These are phyloP conservation scores for Lordiphosa mommai DNA, from an alignment of 1,140 invertebrate species.

Conservation along the genomic window DNA sequence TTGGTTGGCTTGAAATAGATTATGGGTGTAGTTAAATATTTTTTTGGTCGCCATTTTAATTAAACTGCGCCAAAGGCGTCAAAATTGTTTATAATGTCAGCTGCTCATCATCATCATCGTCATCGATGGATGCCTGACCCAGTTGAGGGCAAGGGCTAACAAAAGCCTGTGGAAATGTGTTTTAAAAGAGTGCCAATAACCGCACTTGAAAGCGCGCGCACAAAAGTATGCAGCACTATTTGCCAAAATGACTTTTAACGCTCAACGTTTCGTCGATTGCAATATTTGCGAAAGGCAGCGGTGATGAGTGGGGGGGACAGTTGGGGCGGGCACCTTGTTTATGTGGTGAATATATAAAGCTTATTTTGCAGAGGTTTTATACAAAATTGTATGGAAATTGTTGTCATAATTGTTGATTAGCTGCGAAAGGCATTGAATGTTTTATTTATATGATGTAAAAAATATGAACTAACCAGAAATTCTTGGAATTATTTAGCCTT, in stretches of 20 bases:
- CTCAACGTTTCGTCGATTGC: slow-evolving; percentile 41
- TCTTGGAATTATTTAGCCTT: no score
- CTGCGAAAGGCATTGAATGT: no score
- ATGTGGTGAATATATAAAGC: neutral
- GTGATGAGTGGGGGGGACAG: neutral
- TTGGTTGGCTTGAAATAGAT: slow-evolving; percentile 36
- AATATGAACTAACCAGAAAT: neutral
- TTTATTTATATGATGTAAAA: neutral
- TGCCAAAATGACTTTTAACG: slow-evolving; percentile 64
- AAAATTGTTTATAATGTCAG: slow-evolving; percentile 60
- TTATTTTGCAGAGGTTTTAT: no score
- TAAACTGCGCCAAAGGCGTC: slow-evolving; percentile 50
- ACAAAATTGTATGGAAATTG: slow-evolving; percentile 16
- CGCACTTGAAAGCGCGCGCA: slow-evolving; percentile 54
- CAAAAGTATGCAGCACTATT: slow-evolving; percentile 69
- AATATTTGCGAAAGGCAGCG: slow-evolving; percentile 52
- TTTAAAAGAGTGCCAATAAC: slow-evolving; percentile 59
- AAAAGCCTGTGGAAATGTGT: slow-evolving; percentile 12
- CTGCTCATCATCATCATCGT: slow-evolving; percentile 17
- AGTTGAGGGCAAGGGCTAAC: slow-evolving; percentile 23
- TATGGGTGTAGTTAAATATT: slow-evolving; percentile 46
- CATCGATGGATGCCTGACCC: slow-evolving; percentile 40
- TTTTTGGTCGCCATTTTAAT: slow-evolving; percentile 61
- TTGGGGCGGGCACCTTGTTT: neutral
- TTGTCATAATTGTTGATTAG: slow-evolving; percentile 17